Evolutionary conservation across 1,140 invertebrate genomes (phyloP).

Genomic region (Amphibalanus amphitrite): DNA sequence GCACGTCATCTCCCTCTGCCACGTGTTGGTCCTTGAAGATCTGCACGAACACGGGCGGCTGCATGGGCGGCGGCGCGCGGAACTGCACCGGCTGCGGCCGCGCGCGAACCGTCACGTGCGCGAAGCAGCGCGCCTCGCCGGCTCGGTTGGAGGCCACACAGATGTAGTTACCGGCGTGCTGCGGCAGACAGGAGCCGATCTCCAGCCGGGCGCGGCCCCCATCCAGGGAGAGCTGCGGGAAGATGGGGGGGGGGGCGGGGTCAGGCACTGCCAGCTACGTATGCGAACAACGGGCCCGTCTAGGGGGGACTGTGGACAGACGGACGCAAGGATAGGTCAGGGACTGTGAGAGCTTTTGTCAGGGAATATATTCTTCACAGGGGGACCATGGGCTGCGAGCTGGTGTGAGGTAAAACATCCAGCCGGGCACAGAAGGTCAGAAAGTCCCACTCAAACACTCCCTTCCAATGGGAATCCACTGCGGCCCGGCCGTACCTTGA

Average conservation of each 20-base stretch:
- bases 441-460: too few relatives aligned
- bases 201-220: background rate
- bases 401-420: too few relatives aligned
- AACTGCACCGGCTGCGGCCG: constrained; percentile 21
- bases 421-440: too few relatives aligned
- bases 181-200: constrained; percentile 18
- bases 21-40: constrained; percentile 37
- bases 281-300: too few relatives aligned
- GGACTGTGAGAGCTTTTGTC: too few relatives aligned
- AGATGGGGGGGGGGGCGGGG: too few relatives aligned
- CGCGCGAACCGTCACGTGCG: constrained; percentile 38
- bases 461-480: too few relatives aligned
- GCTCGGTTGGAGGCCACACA: constrained; percentile 48
- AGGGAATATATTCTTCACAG: too few relatives aligned
- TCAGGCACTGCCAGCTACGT: too few relatives aligned
- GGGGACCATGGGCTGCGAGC: too few relatives aligned
- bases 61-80: constrained; percentile 36
- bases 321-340: too few relatives aligned
- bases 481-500: background rate
- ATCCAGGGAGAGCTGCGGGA: background rate
- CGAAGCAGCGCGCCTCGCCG: constrained; percentile 64
- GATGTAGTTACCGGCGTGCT: constrained; percentile 57
- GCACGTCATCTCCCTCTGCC: constrained; percentile 35
- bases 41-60: constrained; percentile 45
- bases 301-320: too few relatives aligned